A percentile compares a stretch with the other conserved stretches of the same genome.
These are phyloP conservation scores for Aphelocoma coerulescens DNA, from an alignment of 2,113 vertebrate species.

Conservation along the genomic window DNA sequence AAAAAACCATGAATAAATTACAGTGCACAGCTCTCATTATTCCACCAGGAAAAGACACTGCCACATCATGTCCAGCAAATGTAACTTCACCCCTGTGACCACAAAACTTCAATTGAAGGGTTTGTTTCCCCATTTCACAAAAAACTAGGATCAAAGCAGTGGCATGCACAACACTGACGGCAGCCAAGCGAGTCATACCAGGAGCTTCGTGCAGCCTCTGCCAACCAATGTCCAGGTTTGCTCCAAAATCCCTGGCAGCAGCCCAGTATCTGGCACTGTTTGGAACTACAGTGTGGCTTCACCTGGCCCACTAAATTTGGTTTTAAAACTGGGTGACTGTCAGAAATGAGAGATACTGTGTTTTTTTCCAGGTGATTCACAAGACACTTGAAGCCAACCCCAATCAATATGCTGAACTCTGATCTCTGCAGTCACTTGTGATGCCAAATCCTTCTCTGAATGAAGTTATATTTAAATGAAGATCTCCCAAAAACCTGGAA, in stretches of 20 bases:
- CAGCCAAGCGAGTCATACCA: rapidly evolving
- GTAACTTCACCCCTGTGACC: background rate
- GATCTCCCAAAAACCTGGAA: background rate
- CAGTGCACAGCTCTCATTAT: background rate
- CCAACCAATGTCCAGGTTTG: background rate
- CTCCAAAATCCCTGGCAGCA: background rate
- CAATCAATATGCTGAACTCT: background rate
- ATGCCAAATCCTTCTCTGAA: background rate
- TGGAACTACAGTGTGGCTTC: background rate
- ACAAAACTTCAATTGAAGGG: background rate
- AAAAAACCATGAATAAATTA: slow-evolving; percentile 16
- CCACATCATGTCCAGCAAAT: background rate
- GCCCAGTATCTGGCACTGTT: background rate
- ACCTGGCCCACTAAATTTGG: background rate
- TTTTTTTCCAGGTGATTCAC: background rate
- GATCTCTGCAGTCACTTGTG: background rate
- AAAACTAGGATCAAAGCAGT: background rate
- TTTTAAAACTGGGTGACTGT: background rate
- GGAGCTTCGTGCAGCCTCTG: background rate
- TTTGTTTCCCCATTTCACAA: background rate
- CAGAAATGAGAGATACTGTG: background rate
- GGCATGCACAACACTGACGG: rapidly evolving
- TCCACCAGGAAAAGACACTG: background rate
- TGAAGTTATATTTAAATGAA: background rate
- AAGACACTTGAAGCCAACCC: background rate